Conservation (phyloP, 2,888 invertebrate species). For the Sesia apiformis region DNA sequence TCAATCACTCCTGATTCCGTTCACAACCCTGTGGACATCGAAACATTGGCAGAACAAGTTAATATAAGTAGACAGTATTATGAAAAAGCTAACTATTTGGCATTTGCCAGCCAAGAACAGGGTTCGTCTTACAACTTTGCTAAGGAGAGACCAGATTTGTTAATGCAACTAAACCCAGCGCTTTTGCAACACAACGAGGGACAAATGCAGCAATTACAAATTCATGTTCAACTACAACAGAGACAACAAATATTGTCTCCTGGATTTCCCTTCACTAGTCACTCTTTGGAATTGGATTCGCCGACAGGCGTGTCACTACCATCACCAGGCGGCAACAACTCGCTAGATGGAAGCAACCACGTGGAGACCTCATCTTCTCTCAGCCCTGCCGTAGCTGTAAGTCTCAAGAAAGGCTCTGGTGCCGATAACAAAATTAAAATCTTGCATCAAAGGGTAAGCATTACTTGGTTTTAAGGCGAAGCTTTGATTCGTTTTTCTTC, state of each 20-base stretch:
- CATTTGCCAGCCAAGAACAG: conserved; percentile 65
- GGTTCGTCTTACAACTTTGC: conserved; percentile 74
- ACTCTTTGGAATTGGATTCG: conserved; percentile 82
- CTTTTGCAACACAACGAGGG: conserved; percentile 72
- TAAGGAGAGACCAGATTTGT: conserved; percentile 76
- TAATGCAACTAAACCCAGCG: conserved; percentile 74
- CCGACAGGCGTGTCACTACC: conserved; percentile 85
- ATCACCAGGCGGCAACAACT: conserved; percentile 84
- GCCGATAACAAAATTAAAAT: conserved; percentile 77
- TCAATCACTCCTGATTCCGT: conserved; percentile 81
- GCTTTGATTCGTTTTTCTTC: conserved; percentile 60
- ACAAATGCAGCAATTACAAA: conserved; percentile 78
- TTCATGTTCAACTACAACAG: conserved; percentile 82
- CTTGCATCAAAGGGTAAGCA: conserved; percentile 93
- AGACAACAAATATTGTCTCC: conserved; percentile 76
- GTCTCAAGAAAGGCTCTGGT: conserved; percentile 77
- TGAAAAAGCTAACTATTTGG: conserved; percentile 59
- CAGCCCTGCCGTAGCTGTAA: conserved; percentile 80
- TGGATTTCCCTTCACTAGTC: conserved; percentile 77
- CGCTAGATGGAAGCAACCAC: conserved; percentile 78
- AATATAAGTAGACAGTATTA: conserved; percentile 75
- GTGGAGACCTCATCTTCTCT: conserved; percentile 75
- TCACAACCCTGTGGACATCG: conserved; percentile 79
- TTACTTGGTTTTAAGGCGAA: conserved; percentile 74
- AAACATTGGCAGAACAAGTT: conserved; percentile 85